Evolutionary conservation across 2,888 invertebrate genomes (phyloP), one percentile per base, ranked within the genome.

Genomic region (Drosophila melanosoma): DNA sequence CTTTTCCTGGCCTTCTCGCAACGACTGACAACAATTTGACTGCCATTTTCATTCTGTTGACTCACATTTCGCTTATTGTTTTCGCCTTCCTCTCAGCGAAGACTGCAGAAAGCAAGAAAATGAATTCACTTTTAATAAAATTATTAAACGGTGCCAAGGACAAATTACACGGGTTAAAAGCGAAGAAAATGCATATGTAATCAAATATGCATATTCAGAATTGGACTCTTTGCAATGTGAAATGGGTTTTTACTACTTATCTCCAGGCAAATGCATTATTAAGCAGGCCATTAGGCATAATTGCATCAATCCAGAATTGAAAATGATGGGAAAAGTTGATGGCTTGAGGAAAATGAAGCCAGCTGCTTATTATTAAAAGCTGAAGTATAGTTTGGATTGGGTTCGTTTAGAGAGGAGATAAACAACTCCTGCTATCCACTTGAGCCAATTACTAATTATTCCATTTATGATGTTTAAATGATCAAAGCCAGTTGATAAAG

Each of bases 1-100:
- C 56, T 79, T 78, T 72, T 59, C 61, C 49, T 63, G 15, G 20
- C 45, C 8, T 63, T 57, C 33, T 12, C 58, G 62, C 69, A 61
- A 36, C 66, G 61, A 32, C 56, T 70, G 82, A 74, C 87, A 89
- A 74, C 84, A 90, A 81, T 87, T 87, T 74, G 67, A 83, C 81
- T 66, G 70, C 67, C 75, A 52, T 68, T 71, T 84, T 70, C 74
- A 73, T 73, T 83, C 64, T 73, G 62, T 84, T 74, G 82, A 87
- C 81, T 89, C 79, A 73, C 76, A 81, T 90, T 86, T 76, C 23
- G 69, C 76, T 81, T 74, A 78, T 82, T 81, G 73, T 76, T 74
- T 74, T 69, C 61, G 32, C 45, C 51, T 23, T 45, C 51, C 57
- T 52, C 60, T 51, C 60, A 59, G 65, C 70, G 61, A 70, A 67